These are phyloP conservation scores for Romanogobio albipinnatus DNA, from an alignment of 2,113 vertebrate species.

Conservation along the genomic window DNA sequence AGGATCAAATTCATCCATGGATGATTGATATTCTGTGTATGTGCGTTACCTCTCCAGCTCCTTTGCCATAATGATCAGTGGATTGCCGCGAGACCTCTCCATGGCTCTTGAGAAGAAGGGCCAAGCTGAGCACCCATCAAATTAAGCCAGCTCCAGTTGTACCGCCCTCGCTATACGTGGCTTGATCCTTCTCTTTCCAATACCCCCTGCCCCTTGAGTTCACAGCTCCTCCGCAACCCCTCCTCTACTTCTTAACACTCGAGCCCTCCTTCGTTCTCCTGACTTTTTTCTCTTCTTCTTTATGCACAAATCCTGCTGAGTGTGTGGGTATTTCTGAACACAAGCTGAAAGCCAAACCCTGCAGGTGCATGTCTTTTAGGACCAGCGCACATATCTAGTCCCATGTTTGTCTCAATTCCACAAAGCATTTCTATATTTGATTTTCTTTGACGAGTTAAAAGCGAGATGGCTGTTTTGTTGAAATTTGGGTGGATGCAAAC, in stretches of 20 bases:
- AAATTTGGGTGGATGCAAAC: conserved; percentile 32
- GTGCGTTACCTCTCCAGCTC: not conserved
- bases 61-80: conserved; percentile 15
- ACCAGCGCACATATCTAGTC: not conserved
- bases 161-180: not conserved
- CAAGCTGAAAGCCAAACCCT: conserved; percentile 48
- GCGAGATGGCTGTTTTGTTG: not conserved
- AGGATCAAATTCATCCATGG: not conserved
- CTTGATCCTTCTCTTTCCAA: conserved; percentile 29
- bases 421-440: not conserved
- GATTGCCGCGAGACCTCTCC: conserved; percentile 35
- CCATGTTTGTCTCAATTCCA: not conserved
- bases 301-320: conserved; percentile 68
- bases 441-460: conserved; percentile 25
- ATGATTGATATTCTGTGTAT: conserved; percentile 24
- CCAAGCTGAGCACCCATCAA: conserved; percentile 35
- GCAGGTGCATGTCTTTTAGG: conserved; percentile 25
- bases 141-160: conserved; percentile 24
- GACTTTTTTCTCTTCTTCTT: conserved; percentile 70
- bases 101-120: conserved; percentile 12
- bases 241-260: conserved; percentile 56
- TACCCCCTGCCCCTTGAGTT: conserved; percentile 60
- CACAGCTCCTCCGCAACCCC: conserved; percentile 61
- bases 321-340: conserved; percentile 61
- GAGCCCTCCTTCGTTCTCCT: conserved; percentile 59